These are phyloP conservation scores for Tolmerus cingulatus DNA, from an alignment of 2,888 invertebrate genomes.

Conservation along the genomic window DNA sequence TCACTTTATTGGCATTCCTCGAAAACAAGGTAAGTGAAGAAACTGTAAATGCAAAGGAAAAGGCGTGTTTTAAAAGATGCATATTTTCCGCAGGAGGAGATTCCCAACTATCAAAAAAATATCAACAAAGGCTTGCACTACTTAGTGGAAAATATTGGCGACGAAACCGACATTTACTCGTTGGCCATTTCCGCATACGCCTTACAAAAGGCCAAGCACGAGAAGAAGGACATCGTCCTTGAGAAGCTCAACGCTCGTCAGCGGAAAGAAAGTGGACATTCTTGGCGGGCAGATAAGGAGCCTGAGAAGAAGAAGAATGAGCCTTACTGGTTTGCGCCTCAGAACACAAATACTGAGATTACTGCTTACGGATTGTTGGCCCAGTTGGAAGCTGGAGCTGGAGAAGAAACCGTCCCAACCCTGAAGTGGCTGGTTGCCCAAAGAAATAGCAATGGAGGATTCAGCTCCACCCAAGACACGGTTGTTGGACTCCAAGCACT, in stretches of 20 bases:
- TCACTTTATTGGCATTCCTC: constrained; percentile 76
- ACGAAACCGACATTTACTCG: constrained; percentile 75
- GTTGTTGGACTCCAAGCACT: constrained; percentile 78
- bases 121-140: constrained; percentile 69
- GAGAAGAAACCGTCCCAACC: constrained; percentile 64
- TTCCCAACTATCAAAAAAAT: not conserved
- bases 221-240: constrained; percentile 72
- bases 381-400: constrained; percentile 65
- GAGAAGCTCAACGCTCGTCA: constrained; percentile 65
- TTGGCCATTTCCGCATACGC: constrained; percentile 80
- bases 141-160: constrained; percentile 72
- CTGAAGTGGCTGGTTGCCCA: constrained; percentile 78
- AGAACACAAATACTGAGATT: constrained; percentile 78
- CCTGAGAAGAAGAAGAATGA: constrained; percentile 65
- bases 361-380: constrained; percentile 88
- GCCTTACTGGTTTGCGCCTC: constrained; percentile 70
- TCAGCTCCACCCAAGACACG: constrained; percentile 80
- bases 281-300: constrained; percentile 73
- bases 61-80: not conserved
- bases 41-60: not conserved
- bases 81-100: not conserved
- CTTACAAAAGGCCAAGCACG: constrained; percentile 77
- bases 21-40: constrained; percentile 67
- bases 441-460: constrained; percentile 74
- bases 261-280: constrained; percentile 61